Conservation (phyloP, 2,113 vertebrate genomes). For the Xiphophorus hellerii region DNA sequence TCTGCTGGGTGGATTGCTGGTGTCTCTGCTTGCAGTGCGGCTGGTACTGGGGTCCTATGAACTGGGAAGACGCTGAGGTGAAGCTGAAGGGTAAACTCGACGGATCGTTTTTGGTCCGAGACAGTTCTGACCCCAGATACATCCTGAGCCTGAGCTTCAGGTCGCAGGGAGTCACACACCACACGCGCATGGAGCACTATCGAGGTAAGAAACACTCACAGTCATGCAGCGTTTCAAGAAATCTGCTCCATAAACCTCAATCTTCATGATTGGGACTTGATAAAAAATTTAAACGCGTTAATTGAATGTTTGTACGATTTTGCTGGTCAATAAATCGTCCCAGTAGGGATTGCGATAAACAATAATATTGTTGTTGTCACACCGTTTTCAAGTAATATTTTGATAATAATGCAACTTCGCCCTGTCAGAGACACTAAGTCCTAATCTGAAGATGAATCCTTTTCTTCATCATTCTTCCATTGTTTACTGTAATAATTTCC, state of each 20-base stretch:
- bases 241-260: background rate
- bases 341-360: too few relatives aligned
- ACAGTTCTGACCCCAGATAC: conserved; percentile 95
- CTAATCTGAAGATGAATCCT: background rate
- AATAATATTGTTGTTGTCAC: too few relatives aligned
- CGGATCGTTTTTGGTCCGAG: conserved; percentile 94
- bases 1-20: background rate
- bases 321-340: too few relatives aligned
- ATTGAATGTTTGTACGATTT: too few relatives aligned
- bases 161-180: conserved; percentile 88
- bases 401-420: too few relatives aligned
- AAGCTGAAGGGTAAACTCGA: conserved; percentile 95
- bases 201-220: conserved; percentile 49
- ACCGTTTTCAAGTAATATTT: too few relatives aligned
- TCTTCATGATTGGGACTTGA: background rate
- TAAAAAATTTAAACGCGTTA: too few relatives aligned
- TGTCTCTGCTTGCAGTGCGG: conserved; percentile 79
- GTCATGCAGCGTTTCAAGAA: background rate
- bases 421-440: too few relatives aligned
- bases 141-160: conserved; percentile 98
- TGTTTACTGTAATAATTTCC: background rate
- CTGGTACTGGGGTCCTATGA: conserved; percentile 94
- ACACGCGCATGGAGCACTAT: conserved; percentile 80
- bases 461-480: background rate
- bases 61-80: conserved; percentile 92